These are phyloP conservation scores for Hydriomena furcata DNA, from an alignment of 2,888 invertebrate genomes.

Conservation along the genomic window DNA sequence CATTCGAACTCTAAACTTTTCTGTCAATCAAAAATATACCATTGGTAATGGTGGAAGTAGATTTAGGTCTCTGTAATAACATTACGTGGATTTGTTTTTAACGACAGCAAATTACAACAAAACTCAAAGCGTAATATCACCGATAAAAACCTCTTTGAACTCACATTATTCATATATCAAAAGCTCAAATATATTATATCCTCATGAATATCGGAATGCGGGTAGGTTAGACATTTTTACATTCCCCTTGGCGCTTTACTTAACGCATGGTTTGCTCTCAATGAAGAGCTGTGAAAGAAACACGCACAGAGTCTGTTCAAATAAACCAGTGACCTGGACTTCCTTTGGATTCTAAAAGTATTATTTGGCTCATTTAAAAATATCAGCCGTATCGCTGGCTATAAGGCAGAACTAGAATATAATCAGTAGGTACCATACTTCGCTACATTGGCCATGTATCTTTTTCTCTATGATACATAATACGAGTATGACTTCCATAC, in stretches of 20 bases:
- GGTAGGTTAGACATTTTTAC: slow-evolving; percentile 47
- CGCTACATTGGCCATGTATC: too few species aligned
- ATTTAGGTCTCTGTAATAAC: too few species aligned
- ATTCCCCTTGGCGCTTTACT: slow-evolving; percentile 46
- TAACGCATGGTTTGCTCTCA: slow-evolving; percentile 60
- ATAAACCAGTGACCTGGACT: slow-evolving; percentile 53
- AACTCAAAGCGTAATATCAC: slow-evolving; percentile 19
- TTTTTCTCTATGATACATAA: too few species aligned
- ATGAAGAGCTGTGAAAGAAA: slow-evolving; percentile 54
- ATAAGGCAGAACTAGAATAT: too few species aligned
- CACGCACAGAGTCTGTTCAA: slow-evolving; percentile 49
- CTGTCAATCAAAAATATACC: too few species aligned
- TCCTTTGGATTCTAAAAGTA: background rate
- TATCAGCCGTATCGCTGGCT: background rate
- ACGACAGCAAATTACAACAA: slow-evolving; percentile 5
- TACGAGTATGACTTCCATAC: too few species aligned
- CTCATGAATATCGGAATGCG: slow-evolving; percentile 37
- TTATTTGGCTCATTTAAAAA: slow-evolving; percentile 7
- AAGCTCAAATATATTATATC: slow-evolving; percentile 36
- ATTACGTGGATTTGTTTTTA: too few species aligned
- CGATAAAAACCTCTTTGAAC: slow-evolving; percentile 37
- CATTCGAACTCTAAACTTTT: too few species aligned
- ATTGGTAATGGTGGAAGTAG: too few species aligned
- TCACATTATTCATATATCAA: slow-evolving; percentile 32
- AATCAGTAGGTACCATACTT: too few species aligned